Evolutionary conservation across 2,797 vertebrate genomes (phyloP).

Genomic region (Pantherophis vulpinus): DNA sequence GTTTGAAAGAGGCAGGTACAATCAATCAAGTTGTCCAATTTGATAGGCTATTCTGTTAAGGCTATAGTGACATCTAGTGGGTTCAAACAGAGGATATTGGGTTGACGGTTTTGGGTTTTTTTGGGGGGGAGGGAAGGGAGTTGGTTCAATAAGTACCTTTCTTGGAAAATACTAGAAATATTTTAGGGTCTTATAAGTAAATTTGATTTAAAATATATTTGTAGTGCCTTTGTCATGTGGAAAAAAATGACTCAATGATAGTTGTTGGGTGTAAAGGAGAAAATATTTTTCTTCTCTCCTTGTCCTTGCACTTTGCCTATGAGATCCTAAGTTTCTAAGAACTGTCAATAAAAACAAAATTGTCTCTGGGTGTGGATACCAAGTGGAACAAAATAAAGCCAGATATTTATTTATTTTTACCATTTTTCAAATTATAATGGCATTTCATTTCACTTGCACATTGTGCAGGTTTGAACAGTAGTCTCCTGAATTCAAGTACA

Average conservation of each 20-base stretch:
- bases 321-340: not conserved
- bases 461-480: not conserved
- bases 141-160: not conserved
- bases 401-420: not conserved
- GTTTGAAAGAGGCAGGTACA: not conserved
- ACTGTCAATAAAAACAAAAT: not conserved
- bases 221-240: not conserved
- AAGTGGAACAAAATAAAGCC: not conserved
- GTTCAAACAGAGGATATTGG: not conserved
- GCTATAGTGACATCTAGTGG: conserved; percentile 74
- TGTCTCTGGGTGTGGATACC: not conserved
- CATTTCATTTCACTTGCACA: not conserved
- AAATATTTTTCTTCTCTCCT: not conserved
- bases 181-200: not conserved
- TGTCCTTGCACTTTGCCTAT: not conserved
- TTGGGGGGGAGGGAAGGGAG: not conserved
- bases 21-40: not conserved
- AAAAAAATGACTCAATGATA: not conserved
- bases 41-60: conserved; percentile 38
- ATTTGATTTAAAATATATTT: rapidly evolving
- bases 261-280: not conserved
- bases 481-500: not conserved
- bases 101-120: not conserved
- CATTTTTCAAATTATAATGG: not conserved
- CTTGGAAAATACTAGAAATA: not conserved